Conservation (phyloP, 2,113 vertebrate species). For the Steatornis caripensis region DNA sequence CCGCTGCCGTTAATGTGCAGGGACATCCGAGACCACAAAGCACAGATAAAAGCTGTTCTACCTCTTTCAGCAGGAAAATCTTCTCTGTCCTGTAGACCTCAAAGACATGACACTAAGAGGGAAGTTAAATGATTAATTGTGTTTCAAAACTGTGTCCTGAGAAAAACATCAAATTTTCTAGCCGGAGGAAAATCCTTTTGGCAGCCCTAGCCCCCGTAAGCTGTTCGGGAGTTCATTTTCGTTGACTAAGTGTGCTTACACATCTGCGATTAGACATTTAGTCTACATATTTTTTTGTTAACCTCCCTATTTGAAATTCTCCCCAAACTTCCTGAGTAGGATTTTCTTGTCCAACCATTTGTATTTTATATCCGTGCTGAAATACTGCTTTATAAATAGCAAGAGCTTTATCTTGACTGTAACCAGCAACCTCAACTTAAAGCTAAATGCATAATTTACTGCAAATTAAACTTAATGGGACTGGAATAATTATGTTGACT, state of each 20-base stretch:
- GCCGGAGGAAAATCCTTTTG: neutral
- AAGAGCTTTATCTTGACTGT: constrained; percentile 29
- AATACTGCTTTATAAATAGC: constrained; percentile 50
- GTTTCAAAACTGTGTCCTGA: neutral
- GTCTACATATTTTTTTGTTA: neutral
- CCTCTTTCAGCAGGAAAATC: neutral
- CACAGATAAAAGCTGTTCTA: neutral
- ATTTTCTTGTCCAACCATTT: constrained; percentile 15
- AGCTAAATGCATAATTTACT: constrained; percentile 68
- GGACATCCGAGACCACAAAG: neutral
- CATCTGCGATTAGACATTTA: neutral
- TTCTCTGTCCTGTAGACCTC: neutral
- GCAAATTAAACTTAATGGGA: constrained; percentile 72
- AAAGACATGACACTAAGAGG: neutral
- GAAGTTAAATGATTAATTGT: neutral
- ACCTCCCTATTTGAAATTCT: neutral
- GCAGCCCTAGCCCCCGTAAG: neutral
- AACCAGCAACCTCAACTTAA: constrained; percentile 59
- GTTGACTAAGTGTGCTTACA: neutral
- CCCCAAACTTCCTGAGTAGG: neutral
- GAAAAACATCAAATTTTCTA: neutral
- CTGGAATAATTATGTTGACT: constrained; percentile 73
- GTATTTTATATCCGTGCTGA: neutral
- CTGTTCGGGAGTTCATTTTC: neutral
- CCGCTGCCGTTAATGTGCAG: rapidly evolving